These are phyloP conservation scores for Esperia sulphurella DNA, from an alignment of 2,888 invertebrate genomes.

Conservation along the genomic window DNA sequence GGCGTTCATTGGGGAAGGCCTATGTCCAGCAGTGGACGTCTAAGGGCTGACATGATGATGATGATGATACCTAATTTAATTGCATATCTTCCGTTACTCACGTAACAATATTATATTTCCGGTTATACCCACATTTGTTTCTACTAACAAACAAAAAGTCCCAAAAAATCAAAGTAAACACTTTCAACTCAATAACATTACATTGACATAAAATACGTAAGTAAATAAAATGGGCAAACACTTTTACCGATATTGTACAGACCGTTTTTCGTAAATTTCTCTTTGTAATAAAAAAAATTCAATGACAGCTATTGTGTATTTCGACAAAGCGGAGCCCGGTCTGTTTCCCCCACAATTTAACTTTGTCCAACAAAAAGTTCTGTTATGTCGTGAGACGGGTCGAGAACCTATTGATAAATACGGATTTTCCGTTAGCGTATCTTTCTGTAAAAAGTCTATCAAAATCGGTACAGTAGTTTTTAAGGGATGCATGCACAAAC, in stretches of 20 bases:
- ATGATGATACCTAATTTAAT: too few species aligned
- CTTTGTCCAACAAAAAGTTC: slow-evolving; percentile 3
- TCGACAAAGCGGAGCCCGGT: slow-evolving; percentile 1
- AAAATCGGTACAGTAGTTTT: too few species aligned
- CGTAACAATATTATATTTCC: too few species aligned
- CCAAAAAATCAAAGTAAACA: neutral
- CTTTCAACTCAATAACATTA: neutral
- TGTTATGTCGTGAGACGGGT: neutral
- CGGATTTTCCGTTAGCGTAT: too few species aligned
- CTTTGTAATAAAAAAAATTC: slow-evolving; percentile 13
- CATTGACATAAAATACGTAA: neutral
- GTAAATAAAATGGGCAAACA: neutral
- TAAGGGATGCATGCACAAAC: too few species aligned
- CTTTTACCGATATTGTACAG: neutral
- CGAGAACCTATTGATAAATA: neutral
- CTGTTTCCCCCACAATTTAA: slow-evolving; percentile 10
- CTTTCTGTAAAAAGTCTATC: too few species aligned
- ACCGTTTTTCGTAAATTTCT: slow-evolving; percentile 8
- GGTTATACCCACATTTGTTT: too few species aligned
- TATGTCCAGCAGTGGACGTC: too few species aligned
- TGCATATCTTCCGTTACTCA: too few species aligned
- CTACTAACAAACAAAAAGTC: too few species aligned
- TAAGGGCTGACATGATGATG: too few species aligned
- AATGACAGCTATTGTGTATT: slow-evolving; percentile 10
- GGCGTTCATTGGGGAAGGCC: too few species aligned